phyloP scores from a whole-genome alignment of 2,113 vertebrate species.

The Fukomys damarensis region DNA sequence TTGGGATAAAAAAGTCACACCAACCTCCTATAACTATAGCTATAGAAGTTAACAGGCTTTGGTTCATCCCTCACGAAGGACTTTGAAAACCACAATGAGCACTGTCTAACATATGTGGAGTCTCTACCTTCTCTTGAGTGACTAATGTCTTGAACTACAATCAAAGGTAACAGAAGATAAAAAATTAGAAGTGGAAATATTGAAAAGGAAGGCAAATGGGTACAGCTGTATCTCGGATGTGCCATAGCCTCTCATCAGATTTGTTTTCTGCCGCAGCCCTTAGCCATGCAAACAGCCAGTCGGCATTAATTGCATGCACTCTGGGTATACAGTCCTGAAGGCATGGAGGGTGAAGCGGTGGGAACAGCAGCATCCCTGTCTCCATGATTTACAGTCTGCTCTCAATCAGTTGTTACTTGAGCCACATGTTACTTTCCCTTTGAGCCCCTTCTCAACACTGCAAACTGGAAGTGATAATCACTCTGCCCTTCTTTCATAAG shows the following conservation, averaged over 20 bases:
- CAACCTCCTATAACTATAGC: neutral
- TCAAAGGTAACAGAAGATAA: neutral
- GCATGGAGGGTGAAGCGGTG: too few relatives aligned
- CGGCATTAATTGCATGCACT: neutral
- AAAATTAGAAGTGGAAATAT: neutral
- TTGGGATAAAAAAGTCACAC: neutral
- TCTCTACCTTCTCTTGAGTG: neutral
- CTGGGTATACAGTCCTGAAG: neutral
- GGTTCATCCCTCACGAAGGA: neutral
- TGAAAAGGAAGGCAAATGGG: neutral
- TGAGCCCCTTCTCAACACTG: neutral
- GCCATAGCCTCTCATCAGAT: neutral
- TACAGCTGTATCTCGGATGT: neutral
- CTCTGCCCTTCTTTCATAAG: neutral
- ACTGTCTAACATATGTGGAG: neutral
- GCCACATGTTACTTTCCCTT: neutral
- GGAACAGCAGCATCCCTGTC: neutral
- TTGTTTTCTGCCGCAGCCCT: neutral
- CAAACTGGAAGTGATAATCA: neutral
- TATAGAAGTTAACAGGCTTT: neutral
- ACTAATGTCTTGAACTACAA: neutral
- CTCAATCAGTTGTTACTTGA: neutral
- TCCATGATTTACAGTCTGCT: neutral
- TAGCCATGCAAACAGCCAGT: neutral
- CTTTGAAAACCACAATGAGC: neutral